phyloP scores from a whole-genome alignment of 2,113 vertebrate genomes.

The Boleophthalmus pectinirostris region DNA sequence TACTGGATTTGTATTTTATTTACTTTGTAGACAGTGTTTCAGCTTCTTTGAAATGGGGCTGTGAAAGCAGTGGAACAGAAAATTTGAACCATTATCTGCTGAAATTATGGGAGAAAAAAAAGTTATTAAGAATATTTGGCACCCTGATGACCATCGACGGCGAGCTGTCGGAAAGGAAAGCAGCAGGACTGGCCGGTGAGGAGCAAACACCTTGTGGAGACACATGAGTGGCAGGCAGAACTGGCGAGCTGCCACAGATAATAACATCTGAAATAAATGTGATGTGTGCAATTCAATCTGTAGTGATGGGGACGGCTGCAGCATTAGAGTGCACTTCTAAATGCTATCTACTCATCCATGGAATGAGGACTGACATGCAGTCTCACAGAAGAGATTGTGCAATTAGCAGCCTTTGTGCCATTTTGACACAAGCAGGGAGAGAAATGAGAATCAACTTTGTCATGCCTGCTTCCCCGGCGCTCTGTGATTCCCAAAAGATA shows the following conservation, averaged over 20 bases:
- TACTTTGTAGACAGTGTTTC: neutral
- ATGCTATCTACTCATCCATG: conserved; percentile 78
- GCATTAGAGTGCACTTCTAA: conserved; percentile 78
- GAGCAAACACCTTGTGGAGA: conserved; percentile 69
- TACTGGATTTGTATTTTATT: neutral
- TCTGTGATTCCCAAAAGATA: conserved; percentile 50
- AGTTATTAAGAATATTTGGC: conserved; percentile 31
- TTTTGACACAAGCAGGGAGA: conserved; percentile 72
- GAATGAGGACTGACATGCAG: conserved; percentile 81
- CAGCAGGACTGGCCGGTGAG: conserved; percentile 42
- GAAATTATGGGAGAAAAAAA: conserved; percentile 18
- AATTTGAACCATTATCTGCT: conserved; percentile 20
- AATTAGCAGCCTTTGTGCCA: conserved; percentile 78
- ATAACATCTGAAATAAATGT: conserved; percentile 83
- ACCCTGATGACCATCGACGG: conserved; percentile 32
- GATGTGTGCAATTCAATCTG: conserved; percentile 80
- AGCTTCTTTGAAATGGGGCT: neutral
- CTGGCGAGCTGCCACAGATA: conserved; percentile 78
- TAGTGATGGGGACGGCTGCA: conserved; percentile 68
- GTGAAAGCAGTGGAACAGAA: conserved; percentile 10
- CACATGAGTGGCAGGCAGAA: conserved; percentile 75
- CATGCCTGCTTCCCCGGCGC: conserved; percentile 44
- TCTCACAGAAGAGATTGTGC: conserved; percentile 77
- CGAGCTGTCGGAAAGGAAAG: conserved; percentile 54
- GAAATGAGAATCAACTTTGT: conserved; percentile 68